Conservation (phyloP, 2,888 invertebrate species). For the Apamea crenata region DNA sequence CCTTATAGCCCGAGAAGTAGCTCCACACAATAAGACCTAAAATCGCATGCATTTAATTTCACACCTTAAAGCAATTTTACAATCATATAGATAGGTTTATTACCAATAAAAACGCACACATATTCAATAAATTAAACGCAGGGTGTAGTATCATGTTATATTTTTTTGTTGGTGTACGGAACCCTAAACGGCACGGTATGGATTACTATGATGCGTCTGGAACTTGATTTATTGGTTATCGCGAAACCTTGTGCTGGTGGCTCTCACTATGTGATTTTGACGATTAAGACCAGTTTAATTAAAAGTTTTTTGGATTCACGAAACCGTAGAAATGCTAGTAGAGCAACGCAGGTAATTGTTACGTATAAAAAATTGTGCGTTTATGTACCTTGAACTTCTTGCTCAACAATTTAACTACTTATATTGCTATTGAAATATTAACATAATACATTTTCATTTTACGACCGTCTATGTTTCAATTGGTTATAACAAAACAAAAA, state of each 20-base stretch:
- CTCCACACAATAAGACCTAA: conserved; percentile 38
- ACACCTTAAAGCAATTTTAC: conserved; percentile 60
- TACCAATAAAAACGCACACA: conserved; percentile 56
- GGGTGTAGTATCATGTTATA: conserved; percentile 48
- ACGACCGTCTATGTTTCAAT: conserved; percentile 52
- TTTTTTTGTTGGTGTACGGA: conserved; percentile 56
- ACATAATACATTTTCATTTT: conserved; percentile 48
- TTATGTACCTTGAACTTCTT: conserved; percentile 7
- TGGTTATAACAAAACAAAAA: conserved; percentile 57
- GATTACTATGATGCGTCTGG: conserved; percentile 61
- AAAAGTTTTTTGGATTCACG: conserved; percentile 1
- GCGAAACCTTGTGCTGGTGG: conserved; percentile 33
- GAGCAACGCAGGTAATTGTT: neutral
- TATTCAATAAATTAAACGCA: conserved; percentile 58
- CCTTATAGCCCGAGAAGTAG: conserved; percentile 10
- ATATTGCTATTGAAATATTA: conserved; percentile 43
- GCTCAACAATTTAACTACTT: conserved; percentile 29
- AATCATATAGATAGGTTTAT: conserved; percentile 58
- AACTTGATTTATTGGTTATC: conserved; percentile 52
- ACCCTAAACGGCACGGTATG: conserved; percentile 57
- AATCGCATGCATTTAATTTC: conserved; percentile 50
- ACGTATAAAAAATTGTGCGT: neutral
- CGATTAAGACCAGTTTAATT: conserved; percentile 14
- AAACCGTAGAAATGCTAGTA: conserved; percentile 5
- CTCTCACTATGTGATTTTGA: conserved; percentile 32